phyloP scores from a whole-genome alignment of 2,888 invertebrate species.

The Polylopha cassiicola region DNA sequence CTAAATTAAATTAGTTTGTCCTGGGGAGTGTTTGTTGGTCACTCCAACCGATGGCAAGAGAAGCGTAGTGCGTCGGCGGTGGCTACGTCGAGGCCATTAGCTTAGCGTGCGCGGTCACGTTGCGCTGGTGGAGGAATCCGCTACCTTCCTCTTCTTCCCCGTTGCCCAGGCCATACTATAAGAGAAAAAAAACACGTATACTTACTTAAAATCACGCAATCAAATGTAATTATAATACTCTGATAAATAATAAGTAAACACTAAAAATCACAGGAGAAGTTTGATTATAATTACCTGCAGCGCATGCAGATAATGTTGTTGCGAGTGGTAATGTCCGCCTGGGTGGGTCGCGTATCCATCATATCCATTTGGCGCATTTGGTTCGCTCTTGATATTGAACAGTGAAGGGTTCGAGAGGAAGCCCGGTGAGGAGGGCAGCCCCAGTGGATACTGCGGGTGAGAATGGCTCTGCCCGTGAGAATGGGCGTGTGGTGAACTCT shows the following conservation, averaged over 20 bases:
- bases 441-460: conserved; percentile 44
- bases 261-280: no score
- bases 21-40: background rate
- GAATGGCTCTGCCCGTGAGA: conserved; percentile 47
- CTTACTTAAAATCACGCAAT: no score
- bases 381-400: conserved; percentile 72
- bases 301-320: conserved; percentile 77
- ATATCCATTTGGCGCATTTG: conserved; percentile 47
- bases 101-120: conserved; percentile 89
- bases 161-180: conserved; percentile 62
- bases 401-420: conserved; percentile 57
- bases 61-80: conserved; percentile 7
- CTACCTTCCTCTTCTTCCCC: conserved; percentile 78
- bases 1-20: conserved; percentile 8
- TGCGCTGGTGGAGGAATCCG: conserved; percentile 90
- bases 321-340: conserved; percentile 57
- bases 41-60: background rate
- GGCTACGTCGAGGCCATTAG: conserved; percentile 88
- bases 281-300: conserved; percentile 49
- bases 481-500: conserved; percentile 58
- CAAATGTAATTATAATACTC: no score
- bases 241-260: no score
- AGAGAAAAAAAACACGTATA: no score
- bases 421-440: conserved; percentile 40
- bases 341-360: conserved; percentile 51